phyloP scores from a whole-genome alignment of 2,888 invertebrate species.

The Brachylomia viminalis region DNA sequence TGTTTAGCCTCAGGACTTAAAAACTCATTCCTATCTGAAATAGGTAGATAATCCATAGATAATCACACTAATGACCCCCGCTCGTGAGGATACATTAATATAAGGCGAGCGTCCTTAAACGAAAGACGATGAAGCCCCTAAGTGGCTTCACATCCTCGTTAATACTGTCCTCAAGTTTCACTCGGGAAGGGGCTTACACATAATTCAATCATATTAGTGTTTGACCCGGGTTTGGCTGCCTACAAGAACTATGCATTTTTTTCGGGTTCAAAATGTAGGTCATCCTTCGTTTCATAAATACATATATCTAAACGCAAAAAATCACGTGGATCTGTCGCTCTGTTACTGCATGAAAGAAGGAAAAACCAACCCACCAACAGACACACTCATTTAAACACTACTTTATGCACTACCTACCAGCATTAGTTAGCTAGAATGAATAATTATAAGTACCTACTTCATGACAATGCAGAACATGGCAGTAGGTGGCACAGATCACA shows the following conservation, averaged over 20 bases:
- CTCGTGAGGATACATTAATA: slow-evolving; percentile 3
- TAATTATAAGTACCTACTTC: not conserved
- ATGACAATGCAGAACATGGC: slow-evolving; percentile 10
- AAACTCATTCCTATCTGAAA: not conserved
- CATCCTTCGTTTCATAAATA: no score
- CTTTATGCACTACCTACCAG: not conserved
- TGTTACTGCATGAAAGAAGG: not conserved
- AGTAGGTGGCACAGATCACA: slow-evolving; percentile 14
- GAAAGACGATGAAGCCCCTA: slow-evolving; percentile 34
- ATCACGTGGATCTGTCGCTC: not conserved
- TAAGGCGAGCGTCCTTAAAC: not conserved
- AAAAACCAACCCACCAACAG: not conserved
- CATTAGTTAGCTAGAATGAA: not conserved
- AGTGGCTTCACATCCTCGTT: slow-evolving; percentile 34
- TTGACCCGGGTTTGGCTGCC: not conserved
- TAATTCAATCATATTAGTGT: not conserved
- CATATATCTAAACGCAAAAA: no score
- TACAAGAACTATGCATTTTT: not conserved
- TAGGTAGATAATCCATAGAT: slow-evolving; percentile 2
- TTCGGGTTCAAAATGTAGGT: not conserved
- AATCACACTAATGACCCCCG: slow-evolving; percentile 8
- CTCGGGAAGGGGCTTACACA: not conserved
- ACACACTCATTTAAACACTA: not conserved
- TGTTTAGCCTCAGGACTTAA: no score
- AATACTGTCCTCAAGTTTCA: slow-evolving; percentile 35